Conservation (phyloP, 2,113 vertebrate species). For the Peromyscus leucopus region DNA sequence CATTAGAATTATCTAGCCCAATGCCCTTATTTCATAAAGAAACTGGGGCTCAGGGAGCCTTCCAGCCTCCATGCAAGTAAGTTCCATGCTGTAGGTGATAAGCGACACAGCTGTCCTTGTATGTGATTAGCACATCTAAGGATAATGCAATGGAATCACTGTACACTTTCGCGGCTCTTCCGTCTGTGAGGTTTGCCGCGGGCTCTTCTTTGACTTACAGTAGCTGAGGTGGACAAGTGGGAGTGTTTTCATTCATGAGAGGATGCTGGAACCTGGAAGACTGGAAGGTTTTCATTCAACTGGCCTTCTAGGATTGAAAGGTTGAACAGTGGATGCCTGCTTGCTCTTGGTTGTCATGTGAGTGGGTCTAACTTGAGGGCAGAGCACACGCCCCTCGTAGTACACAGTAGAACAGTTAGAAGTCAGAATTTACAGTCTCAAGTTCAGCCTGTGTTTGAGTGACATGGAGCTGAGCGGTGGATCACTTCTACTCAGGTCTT, state of each 20-base stretch:
- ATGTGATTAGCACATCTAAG: background rate
- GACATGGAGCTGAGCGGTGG: background rate
- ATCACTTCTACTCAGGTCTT: conserved; percentile 58
- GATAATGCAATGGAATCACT: background rate
- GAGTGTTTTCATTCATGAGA: conserved; percentile 20
- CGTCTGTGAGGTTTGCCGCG: background rate
- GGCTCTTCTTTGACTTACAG: background rate
- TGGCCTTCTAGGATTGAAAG: conserved; percentile 22
- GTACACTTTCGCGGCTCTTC: background rate
- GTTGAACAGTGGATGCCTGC: background rate
- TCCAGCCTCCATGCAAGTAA: background rate
- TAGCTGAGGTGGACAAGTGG: background rate
- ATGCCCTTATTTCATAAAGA: background rate
- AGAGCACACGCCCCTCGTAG: background rate
- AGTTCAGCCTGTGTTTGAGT: conserved; percentile 48
- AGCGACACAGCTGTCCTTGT: background rate
- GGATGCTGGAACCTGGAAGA: background rate
- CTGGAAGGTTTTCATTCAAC: conserved; percentile 26
- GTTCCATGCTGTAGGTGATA: background rate
- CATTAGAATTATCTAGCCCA: background rate
- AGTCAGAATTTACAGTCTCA: conserved; percentile 4
- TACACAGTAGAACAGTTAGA: conserved; percentile 22
- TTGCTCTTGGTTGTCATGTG: conserved; percentile 1
- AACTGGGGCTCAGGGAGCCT: background rate
- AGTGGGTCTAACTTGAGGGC: conserved; percentile 33